Evolutionary conservation across 2,113 vertebrate genomes (phyloP).

Genomic region (Platysteira castanea): DNA sequence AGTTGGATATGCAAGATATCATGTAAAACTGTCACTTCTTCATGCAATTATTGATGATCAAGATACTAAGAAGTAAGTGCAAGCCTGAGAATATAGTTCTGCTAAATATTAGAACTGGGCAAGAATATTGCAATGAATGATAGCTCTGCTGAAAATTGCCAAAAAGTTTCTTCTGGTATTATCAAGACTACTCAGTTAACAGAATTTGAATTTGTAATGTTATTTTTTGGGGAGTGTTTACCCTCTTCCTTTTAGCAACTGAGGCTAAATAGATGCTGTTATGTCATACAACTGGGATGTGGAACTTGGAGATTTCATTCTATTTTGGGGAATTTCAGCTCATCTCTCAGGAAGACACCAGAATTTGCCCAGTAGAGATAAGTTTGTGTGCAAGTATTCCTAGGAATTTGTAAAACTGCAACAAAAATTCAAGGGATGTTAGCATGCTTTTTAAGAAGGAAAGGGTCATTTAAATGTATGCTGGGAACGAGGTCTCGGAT

Average conservation of each 20-base stretch:
- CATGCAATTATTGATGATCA: constrained; percentile 1
- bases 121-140: not conserved
- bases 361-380: not conserved
- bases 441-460: not conserved
- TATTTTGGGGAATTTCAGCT: not conserved
- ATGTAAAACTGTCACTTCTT: constrained; percentile 21
- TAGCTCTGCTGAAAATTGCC: not conserved
- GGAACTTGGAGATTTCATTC: not conserved
- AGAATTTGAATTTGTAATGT: not conserved
- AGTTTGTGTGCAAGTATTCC: not conserved
- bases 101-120: not conserved
- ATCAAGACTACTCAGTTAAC: not conserved
- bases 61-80: not conserved
- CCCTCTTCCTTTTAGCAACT: not conserved
- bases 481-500: not conserved
- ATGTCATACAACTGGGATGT: not conserved
- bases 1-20: not conserved
- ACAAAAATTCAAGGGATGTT: not conserved
- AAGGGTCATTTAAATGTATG: not conserved
- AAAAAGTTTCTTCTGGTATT: not conserved
- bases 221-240: not conserved
- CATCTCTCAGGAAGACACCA: not conserved
- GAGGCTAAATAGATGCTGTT: not conserved
- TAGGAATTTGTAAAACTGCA: not conserved
- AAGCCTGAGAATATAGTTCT: not conserved